These are phyloP conservation scores for Euwallacea fornicatus DNA, from an alignment of 1,140 invertebrate species.

Conservation along the genomic window DNA sequence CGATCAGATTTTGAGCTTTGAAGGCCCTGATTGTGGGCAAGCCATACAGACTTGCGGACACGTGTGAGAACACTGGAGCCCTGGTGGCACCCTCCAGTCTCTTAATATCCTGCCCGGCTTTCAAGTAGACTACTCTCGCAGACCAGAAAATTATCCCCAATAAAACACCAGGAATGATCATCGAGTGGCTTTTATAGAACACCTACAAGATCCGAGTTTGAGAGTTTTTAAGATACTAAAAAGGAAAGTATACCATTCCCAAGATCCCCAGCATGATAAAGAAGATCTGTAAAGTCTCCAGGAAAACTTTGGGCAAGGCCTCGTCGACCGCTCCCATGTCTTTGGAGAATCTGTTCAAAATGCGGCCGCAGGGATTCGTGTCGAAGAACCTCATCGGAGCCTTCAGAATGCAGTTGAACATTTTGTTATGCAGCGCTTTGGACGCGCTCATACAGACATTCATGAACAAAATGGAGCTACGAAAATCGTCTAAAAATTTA, in stretches of 20 bases:
- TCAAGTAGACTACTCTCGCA: conserved; percentile 76
- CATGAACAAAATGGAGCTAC: conserved; percentile 71
- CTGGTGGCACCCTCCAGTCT: conserved; percentile 71
- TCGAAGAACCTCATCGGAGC: conserved; percentile 70
- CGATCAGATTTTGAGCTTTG: conserved; percentile 63
- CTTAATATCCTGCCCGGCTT: conserved; percentile 82
- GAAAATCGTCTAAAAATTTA: background rate
- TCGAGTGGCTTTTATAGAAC: conserved; percentile 71
- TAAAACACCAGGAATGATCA: conserved; percentile 69
- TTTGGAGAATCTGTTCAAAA: conserved; percentile 76
- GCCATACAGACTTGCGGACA: conserved; percentile 72
- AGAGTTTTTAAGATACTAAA: background rate
- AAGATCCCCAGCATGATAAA: conserved; percentile 56
- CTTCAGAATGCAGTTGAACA: conserved; percentile 77
- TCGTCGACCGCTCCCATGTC: conserved; percentile 85
- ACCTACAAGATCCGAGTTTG: conserved; percentile 51
- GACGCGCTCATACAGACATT: conserved; percentile 81
- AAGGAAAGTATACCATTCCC: conserved; percentile 59
- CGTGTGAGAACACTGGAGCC: conserved; percentile 77
- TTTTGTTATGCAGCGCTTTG: conserved; percentile 75
- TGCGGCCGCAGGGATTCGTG: conserved; percentile 62
- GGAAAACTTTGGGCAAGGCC: conserved; percentile 72
- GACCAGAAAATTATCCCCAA: conserved; percentile 71
- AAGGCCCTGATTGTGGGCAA: conserved; percentile 75
- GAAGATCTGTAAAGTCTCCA: conserved; percentile 76